Percentiles rank a stretch among this genome's conserved stretches.
Evolutionary conservation across 2,888 invertebrate genomes (phyloP).

Genomic region (Epinotia bilunana): DNA sequence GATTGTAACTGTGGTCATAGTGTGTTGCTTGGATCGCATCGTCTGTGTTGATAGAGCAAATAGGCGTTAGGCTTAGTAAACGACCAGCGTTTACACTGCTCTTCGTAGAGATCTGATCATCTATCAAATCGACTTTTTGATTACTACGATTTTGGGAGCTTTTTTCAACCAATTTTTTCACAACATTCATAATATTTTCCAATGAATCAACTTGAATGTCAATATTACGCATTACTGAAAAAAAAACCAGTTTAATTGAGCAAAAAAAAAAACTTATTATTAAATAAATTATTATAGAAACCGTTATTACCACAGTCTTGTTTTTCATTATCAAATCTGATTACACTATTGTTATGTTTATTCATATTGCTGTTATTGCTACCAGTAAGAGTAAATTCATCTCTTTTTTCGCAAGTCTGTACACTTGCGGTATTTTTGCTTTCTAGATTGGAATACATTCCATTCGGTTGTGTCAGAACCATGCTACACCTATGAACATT

Average conservation of each 20-base stretch:
- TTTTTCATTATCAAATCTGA: background rate
- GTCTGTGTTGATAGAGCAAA: slow-evolving; percentile 62
- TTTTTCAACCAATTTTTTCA: slow-evolving; percentile 35
- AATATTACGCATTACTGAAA: slow-evolving; percentile 47
- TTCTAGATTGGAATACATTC: slow-evolving; percentile 15
- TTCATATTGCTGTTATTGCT: background rate
- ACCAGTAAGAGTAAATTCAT: slow-evolving; percentile 9
- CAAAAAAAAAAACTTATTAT: background rate
- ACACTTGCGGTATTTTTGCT: slow-evolving; percentile 1
- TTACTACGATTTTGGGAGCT: background rate
- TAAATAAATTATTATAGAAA: background rate
- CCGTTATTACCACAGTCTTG: slow-evolving; percentile 13
- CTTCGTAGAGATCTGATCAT: slow-evolving; percentile 13
- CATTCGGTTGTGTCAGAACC: slow-evolving; percentile 35
- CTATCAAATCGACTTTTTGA: background rate
- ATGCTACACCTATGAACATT: slow-evolving; percentile 46
- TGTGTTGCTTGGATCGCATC: slow-evolving; percentile 44
- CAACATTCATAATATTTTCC: slow-evolving; percentile 54
- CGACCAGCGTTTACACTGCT: slow-evolving; percentile 48
- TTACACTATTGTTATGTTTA: background rate
- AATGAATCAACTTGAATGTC: slow-evolving; percentile 35
- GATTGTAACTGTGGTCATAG: slow-evolving; percentile 44
- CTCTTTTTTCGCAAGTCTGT: slow-evolving; percentile 14
- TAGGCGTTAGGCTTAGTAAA: slow-evolving; percentile 60
- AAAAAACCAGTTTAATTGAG: slow-evolving; percentile 30